Evolutionary conservation across 2,113 vertebrate genomes (phyloP).

Genomic region (Galbula dea): DNA sequence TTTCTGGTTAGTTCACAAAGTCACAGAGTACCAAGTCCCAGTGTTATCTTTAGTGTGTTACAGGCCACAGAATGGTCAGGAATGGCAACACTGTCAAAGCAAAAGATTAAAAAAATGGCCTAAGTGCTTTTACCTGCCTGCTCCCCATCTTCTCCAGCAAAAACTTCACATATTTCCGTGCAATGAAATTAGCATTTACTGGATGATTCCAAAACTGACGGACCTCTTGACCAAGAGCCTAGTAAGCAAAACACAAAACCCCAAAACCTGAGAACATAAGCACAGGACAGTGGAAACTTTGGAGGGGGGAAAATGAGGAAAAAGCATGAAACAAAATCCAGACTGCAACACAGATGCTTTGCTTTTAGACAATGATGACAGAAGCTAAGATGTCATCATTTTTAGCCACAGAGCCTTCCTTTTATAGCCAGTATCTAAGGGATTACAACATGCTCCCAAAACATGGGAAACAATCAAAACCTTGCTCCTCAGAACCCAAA

Average conservation of each 20-base stretch:
- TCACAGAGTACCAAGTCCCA: neutral
- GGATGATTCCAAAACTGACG: slow-evolving; percentile 88
- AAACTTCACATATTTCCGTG: slow-evolving; percentile 80
- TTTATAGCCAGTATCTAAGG: neutral
- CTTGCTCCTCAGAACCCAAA: neutral
- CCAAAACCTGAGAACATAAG: neutral
- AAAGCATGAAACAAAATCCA: neutral
- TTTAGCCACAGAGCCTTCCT: neutral
- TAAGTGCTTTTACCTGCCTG: slow-evolving; percentile 76
- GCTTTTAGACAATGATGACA: neutral
- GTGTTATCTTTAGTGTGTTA: neutral
- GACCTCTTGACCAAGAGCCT: slow-evolving; percentile 82
- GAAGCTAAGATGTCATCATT: neutral
- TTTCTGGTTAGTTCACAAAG: neutral
- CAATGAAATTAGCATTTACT: slow-evolving; percentile 81
- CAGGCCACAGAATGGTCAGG: neutral
- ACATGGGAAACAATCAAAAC: neutral
- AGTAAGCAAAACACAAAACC: neutral
- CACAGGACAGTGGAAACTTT: neutral
- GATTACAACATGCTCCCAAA: neutral
- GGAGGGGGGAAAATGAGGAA: neutral
- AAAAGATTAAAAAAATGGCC: neutral
- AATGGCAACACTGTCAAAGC: neutral
- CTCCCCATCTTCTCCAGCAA: slow-evolving; percentile 77
- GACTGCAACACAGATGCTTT: neutral